Base-by-base conservation (phyloP, 1,140 invertebrate species). In the Andrena cerasifolii region DNA sequence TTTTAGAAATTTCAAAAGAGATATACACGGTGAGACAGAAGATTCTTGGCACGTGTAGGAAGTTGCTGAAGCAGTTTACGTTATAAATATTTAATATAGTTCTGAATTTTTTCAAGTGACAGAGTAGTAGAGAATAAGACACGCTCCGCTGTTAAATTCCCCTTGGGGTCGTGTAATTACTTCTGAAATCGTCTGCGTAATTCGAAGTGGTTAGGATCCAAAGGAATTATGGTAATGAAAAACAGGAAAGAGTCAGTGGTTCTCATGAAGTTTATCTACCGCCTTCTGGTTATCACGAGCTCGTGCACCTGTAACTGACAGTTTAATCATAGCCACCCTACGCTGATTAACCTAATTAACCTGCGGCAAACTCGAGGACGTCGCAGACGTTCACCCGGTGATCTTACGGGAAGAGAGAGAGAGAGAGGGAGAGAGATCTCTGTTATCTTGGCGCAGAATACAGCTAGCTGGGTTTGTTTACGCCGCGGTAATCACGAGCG, bases 331-430 rank as follows among this genome's bases (percentile, higher is more conserved):
- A 53, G 24, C 26, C 26, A 45, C n/a, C 33, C 21, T 24, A 1
- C 24, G 21, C 54, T 71, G 68, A 77, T 71, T 66, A 61, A 77
- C 73, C 78, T 58, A 77, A 70, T 76, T 80, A 80, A 80, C 54
- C 56, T 31, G 24, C 47, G 16, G 26, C 10, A 54, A 40, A 75
- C 43, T 54, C 26, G 21, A 75, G 31, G 36, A 73, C 21, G 8
- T 21, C n/a, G 4, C 4, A 49, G 24, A 18, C 4, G 61, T 40
- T 49, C 65, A 51, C 28, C 31, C 31, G n/a, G 12, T 12, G n/a
- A 54, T 28, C 21, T 36, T 33, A 12, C 28, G 43, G 12, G 12
- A 16, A 10, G 61, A 74, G 36, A 53, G n/a, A 67, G 18, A 31
- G n/a, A n/a, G n/a, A 53, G 12, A 12, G n/a, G 6, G 61, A 74